Evolutionary conservation across 2,888 invertebrate species (phyloP).

Genomic region (Allophyes oxyacanthae): DNA sequence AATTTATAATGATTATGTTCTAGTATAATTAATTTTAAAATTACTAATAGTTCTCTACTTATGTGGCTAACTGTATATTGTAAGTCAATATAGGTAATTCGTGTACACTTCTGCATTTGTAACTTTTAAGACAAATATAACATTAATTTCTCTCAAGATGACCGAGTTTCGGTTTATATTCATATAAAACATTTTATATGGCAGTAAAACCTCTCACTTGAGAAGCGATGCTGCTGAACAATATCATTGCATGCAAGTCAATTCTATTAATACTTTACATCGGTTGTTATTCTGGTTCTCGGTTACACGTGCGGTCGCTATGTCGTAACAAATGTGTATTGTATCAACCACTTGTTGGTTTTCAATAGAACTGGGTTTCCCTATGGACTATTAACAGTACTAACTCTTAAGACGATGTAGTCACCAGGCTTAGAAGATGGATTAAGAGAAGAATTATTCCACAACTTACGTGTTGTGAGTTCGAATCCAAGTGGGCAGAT

Average conservation of each 20-base stretch:
- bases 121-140: conserved; percentile 16
- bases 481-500: no score
- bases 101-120: not conserved
- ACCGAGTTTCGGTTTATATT: conserved; percentile 3
- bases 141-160: conserved; percentile 1
- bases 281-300: not conserved
- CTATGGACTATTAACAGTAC: no score
- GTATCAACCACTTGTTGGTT: not conserved
- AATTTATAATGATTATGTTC: no score
- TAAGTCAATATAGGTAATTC: no score
- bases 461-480: no score
- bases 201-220: conserved; percentile 5
- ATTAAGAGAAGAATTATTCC: no score
- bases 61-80: no score
- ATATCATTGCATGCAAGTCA: not conserved
- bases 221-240: not conserved
- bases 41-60: no score
- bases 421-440: no score
- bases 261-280: not conserved
- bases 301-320: not conserved
- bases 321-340: not conserved
- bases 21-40: no score
- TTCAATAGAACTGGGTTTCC: no score
- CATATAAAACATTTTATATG: conserved; percentile 10
- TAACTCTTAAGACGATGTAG: no score